These are phyloP conservation scores for Nasonia giraulti DNA, from an alignment of 1,140 invertebrate genomes.

Conservation along the genomic window DNA sequence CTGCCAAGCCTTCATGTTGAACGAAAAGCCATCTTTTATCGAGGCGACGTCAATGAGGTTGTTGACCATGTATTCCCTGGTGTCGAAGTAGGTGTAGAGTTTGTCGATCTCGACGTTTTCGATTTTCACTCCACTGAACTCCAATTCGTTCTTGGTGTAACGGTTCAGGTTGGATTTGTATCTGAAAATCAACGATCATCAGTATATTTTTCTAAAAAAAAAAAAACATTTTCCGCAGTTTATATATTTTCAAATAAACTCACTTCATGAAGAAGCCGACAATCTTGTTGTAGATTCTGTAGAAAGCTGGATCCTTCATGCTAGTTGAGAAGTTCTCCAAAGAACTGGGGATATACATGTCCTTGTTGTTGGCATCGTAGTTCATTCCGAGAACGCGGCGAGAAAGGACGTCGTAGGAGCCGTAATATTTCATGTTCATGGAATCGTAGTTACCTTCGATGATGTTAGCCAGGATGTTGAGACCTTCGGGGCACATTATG, in stretches of 20 bases:
- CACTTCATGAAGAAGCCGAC: constrained; percentile 69
- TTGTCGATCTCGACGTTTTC: constrained; percentile 78
- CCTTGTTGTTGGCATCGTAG: constrained; percentile 60
- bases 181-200: constrained; percentile 59
- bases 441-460: constrained; percentile 81
- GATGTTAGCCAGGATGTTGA: constrained; percentile 79
- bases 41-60: constrained; percentile 76
- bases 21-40: constrained; percentile 56
- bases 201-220: not conserved
- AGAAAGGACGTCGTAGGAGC: constrained; percentile 66
- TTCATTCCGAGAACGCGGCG: constrained; percentile 67
- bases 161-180: constrained; percentile 73
- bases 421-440: constrained; percentile 79
- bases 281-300: constrained; percentile 72
- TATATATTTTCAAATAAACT: not conserved
- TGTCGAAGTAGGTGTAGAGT: constrained; percentile 83
- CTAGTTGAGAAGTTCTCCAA: constrained; percentile 66
- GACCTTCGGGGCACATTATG: constrained; percentile 66
- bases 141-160: constrained; percentile 78
- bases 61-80: constrained; percentile 80
- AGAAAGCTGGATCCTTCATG: constrained; percentile 74
- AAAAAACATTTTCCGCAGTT: not conserved
- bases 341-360: constrained; percentile 65
- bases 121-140: constrained; percentile 78
- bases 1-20: constrained; percentile 63